Evolutionary conservation across 2,113 vertebrate species (phyloP).

Genomic region (Thryonomys swinderianus): DNA sequence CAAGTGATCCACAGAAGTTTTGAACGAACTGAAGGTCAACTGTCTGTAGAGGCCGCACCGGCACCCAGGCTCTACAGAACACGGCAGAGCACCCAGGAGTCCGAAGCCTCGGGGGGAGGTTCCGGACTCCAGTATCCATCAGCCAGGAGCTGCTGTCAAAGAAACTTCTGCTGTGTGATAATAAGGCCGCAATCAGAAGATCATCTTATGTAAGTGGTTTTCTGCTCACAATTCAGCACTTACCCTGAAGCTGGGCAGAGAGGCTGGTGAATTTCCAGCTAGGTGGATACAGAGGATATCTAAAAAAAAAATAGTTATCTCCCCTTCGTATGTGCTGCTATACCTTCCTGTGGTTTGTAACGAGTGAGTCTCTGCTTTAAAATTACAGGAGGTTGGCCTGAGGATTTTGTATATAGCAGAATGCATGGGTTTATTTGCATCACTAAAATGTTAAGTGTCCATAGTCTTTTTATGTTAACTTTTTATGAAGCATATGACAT

Average conservation of each 20-base stretch:
- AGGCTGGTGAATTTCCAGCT: not conserved
- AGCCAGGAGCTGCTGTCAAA: not conserved
- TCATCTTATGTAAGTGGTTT: not conserved
- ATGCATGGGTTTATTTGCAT: not conserved
- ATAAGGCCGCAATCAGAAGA: not conserved
- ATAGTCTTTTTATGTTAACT: not conserved
- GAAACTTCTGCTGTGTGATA: not conserved
- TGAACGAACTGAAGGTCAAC: not conserved
- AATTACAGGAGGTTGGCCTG: not conserved
- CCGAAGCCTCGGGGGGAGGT: not conserved
- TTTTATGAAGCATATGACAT: not conserved
- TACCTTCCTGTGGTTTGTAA: not conserved
- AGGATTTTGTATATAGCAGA: constrained; percentile 26
- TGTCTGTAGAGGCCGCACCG: not conserved
- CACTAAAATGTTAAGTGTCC: constrained; percentile 15
- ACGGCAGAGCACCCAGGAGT: not conserved
- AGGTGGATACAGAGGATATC: not conserved
- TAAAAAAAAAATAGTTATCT: not conserved
- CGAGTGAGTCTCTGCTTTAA: not conserved
- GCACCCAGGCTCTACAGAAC: not conserved
- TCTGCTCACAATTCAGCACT: not conserved
- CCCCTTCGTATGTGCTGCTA: not conserved
- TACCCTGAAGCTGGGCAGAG: not conserved
- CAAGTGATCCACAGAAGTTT: not conserved
- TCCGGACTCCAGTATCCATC: not conserved